Percentiles rank a stretch among this genome's conserved stretches.
Evolutionary conservation across 2,113 vertebrate genomes (phyloP).

Genomic region (Miniopterus natalensis): DNA sequence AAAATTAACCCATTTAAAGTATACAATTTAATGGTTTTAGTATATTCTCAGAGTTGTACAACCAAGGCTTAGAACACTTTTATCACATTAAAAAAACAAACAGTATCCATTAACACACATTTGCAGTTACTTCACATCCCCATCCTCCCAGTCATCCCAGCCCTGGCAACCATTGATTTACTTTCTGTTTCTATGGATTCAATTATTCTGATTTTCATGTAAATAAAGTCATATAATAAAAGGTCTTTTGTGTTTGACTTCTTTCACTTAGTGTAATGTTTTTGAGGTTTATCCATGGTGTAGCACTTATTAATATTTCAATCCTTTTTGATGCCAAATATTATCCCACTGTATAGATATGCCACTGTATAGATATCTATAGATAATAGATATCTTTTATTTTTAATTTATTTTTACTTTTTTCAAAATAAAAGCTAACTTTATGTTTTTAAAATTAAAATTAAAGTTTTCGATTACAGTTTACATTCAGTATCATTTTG

Average conservation of each 20-base stretch:
- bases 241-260: not conserved
- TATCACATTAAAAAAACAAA: not conserved
- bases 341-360: not conserved
- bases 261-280: not conserved
- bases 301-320: not conserved
- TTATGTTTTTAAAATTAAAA: not conserved
- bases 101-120: not conserved
- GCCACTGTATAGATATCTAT: no score
- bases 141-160: not conserved
- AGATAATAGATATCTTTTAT: no score
- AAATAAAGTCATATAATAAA: not conserved
- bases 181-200: not conserved
- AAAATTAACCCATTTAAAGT: not conserved
- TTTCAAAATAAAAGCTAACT: not conserved
- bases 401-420: not conserved
- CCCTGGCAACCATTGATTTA: not conserved
- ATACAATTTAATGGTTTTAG: not conserved
- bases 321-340: not conserved
- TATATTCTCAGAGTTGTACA: not conserved
- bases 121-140: not conserved
- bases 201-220: not conserved
- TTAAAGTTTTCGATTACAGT: not conserved
- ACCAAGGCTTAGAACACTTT: not conserved
- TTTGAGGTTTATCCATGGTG: not conserved
- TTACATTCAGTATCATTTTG: not conserved